Conservation (phyloP, 1,140 invertebrate species). For the Penaeus vannamei region DNA sequence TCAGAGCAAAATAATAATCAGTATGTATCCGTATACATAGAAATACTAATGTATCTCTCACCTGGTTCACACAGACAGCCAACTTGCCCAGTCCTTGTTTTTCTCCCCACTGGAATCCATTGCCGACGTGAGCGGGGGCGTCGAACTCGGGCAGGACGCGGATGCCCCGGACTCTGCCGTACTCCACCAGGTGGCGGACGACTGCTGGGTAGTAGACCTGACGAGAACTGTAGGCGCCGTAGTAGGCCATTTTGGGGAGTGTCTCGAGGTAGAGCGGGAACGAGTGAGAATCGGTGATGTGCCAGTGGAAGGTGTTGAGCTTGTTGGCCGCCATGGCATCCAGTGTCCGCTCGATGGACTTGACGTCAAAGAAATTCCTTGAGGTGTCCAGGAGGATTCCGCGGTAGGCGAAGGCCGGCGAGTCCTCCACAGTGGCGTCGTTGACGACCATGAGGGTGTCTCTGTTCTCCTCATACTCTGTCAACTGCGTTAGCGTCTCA, state of each 20-base stretch:
- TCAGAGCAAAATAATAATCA: not conserved
- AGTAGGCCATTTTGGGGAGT: slow-evolving; percentile 79
- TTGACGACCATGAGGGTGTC: slow-evolving; percentile 48
- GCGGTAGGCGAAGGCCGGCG: slow-evolving; percentile 61
- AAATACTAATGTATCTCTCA: slow-evolving; percentile 61
- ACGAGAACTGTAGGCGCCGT: slow-evolving; percentile 80
- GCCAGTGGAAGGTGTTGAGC: slow-evolving; percentile 90
- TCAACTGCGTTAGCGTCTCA: slow-evolving; percentile 70
- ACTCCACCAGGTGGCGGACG: slow-evolving; percentile 80
- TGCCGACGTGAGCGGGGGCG: slow-evolving; percentile 88
- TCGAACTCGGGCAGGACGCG: slow-evolving; percentile 88
- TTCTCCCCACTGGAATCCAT: slow-evolving; percentile 85
- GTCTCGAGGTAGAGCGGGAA: slow-evolving; percentile 83
- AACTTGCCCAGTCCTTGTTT: slow-evolving; percentile 76
- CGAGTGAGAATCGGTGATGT: slow-evolving; percentile 89
- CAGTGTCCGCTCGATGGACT: slow-evolving; percentile 81
- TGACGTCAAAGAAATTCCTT: slow-evolving; percentile 76
- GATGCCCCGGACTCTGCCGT: slow-evolving; percentile 82
- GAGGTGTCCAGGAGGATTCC: slow-evolving; percentile 66
- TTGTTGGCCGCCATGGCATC: slow-evolving; percentile 87
- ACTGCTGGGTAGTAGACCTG: slow-evolving; percentile 79
- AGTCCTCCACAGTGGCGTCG: slow-evolving; percentile 41
- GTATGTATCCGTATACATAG: not conserved
- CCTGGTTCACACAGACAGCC: slow-evolving; percentile 74
- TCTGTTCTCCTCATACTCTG: slow-evolving; percentile 65